Evolutionary conservation across 2,113 vertebrate species (phyloP), one percentile per base, ranked within the genome.

Genomic region (Emydura subglobosa): DNA sequence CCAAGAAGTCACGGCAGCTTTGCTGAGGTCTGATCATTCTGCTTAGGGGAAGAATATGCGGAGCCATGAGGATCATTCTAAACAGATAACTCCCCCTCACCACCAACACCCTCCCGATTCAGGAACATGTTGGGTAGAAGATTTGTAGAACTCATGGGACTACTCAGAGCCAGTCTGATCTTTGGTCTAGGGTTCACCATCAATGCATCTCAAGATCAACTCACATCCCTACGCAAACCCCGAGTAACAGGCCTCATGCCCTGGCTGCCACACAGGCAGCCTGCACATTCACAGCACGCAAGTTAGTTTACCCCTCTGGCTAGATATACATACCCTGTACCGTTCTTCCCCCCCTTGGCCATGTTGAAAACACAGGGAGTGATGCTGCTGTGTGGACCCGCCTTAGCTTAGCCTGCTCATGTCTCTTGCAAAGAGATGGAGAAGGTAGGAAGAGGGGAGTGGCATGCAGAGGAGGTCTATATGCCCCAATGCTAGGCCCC

Each of bases 21-120:
- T 27, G 5, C 3, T 5, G 92, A 90, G 29, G 34, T 68, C 25
- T 29, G 87, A 86, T 98, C 98, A 98, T 79, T 99, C 98, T 39
- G 98, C 98, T 98, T 96, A 1, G 24, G 57, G 79, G 47, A 92
- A 19, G 83, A 1, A 85, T 88, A 53, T 11, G 22, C 25, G 34
- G 11, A 31, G 47, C n/a, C 16, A n/a, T 12, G 39, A 82, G 65
- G 19, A 72, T 72, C 34, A 22, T 22, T 72, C 65, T 39, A 10
- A 8, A 39, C n/a, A 21, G n/a, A 34, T 72, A 72, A 72, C n/a
- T 39, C n/a, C 65, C 19, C 34, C 31, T 21, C 55, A 57, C 31
- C 34, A 19, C 34, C 34, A 72, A n/a, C 17, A 6, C 27, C 61
- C 61, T 61, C 59, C 61, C 7, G 80, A 94, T 0, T 74, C 11